Conservation (phyloP, 1,140 invertebrate genomes). For the Hyposmocoma kahamanoa region DNA sequence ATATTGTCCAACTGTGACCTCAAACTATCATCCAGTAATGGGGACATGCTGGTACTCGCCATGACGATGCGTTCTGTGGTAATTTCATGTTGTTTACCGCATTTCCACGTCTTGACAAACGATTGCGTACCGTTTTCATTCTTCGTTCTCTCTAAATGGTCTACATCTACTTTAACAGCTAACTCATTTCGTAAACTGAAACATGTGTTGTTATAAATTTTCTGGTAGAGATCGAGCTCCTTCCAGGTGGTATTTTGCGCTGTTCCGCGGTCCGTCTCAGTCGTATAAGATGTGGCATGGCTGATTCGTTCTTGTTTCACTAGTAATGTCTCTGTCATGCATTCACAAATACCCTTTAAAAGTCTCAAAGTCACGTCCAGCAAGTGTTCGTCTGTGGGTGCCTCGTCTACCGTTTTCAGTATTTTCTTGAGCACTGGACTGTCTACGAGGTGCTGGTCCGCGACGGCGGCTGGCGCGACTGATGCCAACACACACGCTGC, state of each 20-base stretch:
- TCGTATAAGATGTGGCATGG: not conserved
- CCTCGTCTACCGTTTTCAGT: constrained; percentile 36
- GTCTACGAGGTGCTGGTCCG: constrained; percentile 7
- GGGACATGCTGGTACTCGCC: constrained; percentile 3
- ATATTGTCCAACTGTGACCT: constrained; percentile 21
- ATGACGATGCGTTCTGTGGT: constrained; percentile 1
- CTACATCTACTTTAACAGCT: constrained; percentile 13
- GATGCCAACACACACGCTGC: not conserved
- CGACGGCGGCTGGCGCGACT: not conserved
- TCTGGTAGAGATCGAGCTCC: constrained; percentile 32
- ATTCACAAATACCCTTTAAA: constrained; percentile 45
- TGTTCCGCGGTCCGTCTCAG: not conserved
- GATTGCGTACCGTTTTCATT: too few species aligned
- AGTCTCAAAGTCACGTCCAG: constrained; percentile 41
- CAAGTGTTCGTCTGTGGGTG: constrained; percentile 36
- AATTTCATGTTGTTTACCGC: constrained; percentile 12
- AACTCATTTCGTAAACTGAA: constrained; percentile 26
- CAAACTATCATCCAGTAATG: constrained; percentile 2
- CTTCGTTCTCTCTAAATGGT: constrained; percentile 5
- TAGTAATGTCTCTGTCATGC: constrained; percentile 36
- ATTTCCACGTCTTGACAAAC: constrained; percentile 10
- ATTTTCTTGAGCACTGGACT: constrained; percentile 35
- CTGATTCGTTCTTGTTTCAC: constrained; percentile 18
- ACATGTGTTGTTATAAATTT: constrained; percentile 49
- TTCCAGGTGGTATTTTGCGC: constrained; percentile 9